phyloP scores from a whole-genome alignment of 2,888 invertebrate genomes.

The Pristionchus entomophagus region DNA sequence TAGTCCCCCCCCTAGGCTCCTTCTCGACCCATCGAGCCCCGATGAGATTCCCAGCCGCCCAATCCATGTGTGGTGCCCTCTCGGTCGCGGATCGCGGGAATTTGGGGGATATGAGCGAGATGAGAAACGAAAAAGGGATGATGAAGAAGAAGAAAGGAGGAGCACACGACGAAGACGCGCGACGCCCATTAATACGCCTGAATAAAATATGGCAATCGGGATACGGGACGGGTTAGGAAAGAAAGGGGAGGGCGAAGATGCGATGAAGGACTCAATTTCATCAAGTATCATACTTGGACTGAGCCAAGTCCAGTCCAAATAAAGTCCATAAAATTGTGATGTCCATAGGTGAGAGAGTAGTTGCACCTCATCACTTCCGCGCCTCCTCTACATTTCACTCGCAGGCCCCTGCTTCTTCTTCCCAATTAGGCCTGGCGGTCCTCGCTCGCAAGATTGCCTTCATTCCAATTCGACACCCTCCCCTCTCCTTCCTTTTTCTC shows the following conservation, averaged over 20 bases:
- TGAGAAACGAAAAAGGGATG: background rate
- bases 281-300: too few species aligned
- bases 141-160: slow-evolving; percentile 24
- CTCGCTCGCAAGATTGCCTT: slow-evolving; percentile 36
- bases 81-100: slow-evolving; percentile 15
- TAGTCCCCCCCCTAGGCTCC: background rate
- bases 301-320: too few species aligned
- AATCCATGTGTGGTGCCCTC: background rate
- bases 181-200: slow-evolving; percentile 49
- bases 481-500: background rate
- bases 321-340: too few species aligned
- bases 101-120: background rate
- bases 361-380: too few species aligned
- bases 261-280: slow-evolving; percentile 16
- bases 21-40: background rate
- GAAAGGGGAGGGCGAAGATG: background rate
- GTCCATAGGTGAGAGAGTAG: too few species aligned
- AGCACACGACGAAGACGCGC: background rate
- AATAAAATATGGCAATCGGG: slow-evolving; percentile 49
- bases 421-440: slow-evolving; percentile 34
- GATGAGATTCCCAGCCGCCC: background rate
- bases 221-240: background rate
- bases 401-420: background rate
- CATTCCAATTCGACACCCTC: slow-evolving; percentile 32
- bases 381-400: background rate